Base-by-base conservation (phyloP, 1,140 invertebrate genomes). In the Pygmarrhopalites habei region DNA sequence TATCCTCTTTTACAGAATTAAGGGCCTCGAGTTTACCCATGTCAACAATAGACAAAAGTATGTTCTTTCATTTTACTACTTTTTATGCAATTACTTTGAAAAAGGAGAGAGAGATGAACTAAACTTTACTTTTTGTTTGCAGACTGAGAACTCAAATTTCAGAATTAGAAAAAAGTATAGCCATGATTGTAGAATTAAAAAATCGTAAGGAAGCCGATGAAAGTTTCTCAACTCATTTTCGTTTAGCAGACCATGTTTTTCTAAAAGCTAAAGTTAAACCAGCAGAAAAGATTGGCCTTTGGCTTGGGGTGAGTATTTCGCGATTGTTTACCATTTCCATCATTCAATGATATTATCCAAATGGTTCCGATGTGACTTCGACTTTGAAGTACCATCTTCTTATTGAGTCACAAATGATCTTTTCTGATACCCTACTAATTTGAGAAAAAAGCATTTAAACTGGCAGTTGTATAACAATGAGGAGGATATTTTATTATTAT, bases 171-270 rank as follows among this genome's bases (percentile, higher is more conserved):
- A 85, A 89, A 67, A 92, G 92, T 7, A 73, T 98, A 68, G 87
- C 92, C 73, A 94, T 97, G 83, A 88, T 98, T 52, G 85, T 90
- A 73, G 87, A 93, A 73, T 78, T 98, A 61, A 86, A 89, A 73
- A 78, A 81, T 29, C 87, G 91, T 75, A 87, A 90, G 72, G 84
- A 88, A 64, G 80, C 79, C 51, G 74, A 74, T 46, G 72, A 79
- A 56, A 83, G 88, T 67, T 80, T 92, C 65, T 86, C 93, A 74
- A 94, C 92, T 1, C 86, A 94, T 67, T 98, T 96, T 80, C 78
- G 96, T 68, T 78, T 99, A 4, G 95, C 93, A 62, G 94, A 98
- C 75, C 92, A 97, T 80, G 87, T 98, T 21, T 98, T 90, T 79
- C 85, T 92, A 5, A 94, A 93, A 74, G 85, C 85, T 74, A 86